Conservation (phyloP, 2,113 vertebrate genomes). For the Brachypteracias leptosomus region DNA sequence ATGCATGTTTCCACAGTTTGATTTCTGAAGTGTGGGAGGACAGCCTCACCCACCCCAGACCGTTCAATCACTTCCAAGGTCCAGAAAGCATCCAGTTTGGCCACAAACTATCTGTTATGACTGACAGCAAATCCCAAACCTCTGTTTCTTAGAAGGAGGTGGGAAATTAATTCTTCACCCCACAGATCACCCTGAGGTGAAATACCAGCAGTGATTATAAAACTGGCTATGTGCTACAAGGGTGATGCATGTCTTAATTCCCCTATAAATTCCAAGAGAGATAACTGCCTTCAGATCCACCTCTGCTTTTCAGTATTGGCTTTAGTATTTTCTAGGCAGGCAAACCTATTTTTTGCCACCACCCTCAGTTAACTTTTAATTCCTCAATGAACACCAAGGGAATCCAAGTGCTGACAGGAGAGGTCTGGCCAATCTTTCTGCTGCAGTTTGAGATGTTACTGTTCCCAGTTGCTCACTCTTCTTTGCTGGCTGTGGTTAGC, state of each 20-base stretch:
- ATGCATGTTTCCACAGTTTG: not conserved
- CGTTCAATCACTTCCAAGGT: not conserved
- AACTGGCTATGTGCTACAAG: not conserved
- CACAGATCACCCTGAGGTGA: conserved; percentile 7
- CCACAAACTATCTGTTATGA: not conserved
- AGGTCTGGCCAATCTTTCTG: conserved; percentile 43
- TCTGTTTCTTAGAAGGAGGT: not conserved
- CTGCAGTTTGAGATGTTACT: conserved; percentile 53
- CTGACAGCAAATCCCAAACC: not conserved
- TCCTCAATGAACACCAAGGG: conserved; percentile 45
- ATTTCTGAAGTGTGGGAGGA: not conserved
- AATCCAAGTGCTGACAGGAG: conserved; percentile 60
- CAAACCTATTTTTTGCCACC: conserved; percentile 46
- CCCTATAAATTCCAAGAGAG: not conserved
- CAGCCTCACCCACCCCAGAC: not conserved
- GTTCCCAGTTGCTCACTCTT: conserved; percentile 54
- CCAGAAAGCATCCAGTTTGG: not conserved
- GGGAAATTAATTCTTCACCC: not conserved
- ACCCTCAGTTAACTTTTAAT: conserved; percentile 51
- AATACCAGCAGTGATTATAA: conserved; percentile 11
- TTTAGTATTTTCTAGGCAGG: conserved; percentile 25
- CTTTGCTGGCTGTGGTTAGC: conserved; percentile 41
- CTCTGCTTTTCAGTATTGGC: conserved; percentile 29
- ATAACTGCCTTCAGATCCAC: conserved; percentile 37
- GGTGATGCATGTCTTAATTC: not conserved